These are phyloP conservation scores for Chelon auratus DNA, from an alignment of 2,797 vertebrate genomes.

Conservation along the genomic window DNA sequence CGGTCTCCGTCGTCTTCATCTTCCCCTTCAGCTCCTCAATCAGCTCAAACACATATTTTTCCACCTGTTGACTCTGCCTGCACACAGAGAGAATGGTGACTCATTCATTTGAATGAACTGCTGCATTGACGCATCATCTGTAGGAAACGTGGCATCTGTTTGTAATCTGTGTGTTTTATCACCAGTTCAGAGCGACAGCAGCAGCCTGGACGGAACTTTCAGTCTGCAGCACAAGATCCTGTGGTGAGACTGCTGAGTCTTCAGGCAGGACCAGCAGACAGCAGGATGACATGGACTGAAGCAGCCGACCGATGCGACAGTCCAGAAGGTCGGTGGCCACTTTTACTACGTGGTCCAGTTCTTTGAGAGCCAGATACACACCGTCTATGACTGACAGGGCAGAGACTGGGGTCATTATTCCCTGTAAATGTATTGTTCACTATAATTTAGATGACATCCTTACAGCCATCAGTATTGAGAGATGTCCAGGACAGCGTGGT, in stretches of 20 bases:
- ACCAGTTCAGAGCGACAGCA: constrained; percentile 77
- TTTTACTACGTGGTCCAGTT: constrained; percentile 80
- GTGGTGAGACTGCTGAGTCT: constrained; percentile 74
- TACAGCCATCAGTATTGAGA: constrained; percentile 82
- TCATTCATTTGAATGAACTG: too few relatives aligned
- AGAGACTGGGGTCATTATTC: too few relatives aligned
- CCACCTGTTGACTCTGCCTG: constrained; percentile 88
- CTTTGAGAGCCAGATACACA: constrained; percentile 74
- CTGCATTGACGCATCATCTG: too few relatives aligned
- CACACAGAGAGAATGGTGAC: constrained; percentile 14
- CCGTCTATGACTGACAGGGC: constrained; percentile 75
- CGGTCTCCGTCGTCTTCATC: constrained; percentile 74
- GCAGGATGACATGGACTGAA: constrained; percentile 80
- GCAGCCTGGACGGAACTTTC: constrained; percentile 69
- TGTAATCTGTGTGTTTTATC: constrained; percentile 5
- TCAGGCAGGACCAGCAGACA: constrained; percentile 82
- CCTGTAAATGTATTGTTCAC: too few relatives aligned
- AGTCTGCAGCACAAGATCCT: constrained; percentile 79
- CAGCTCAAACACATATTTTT: constrained; percentile 82
- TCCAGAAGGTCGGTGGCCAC: constrained; percentile 82
- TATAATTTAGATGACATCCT: background rate
- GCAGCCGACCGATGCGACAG: constrained; percentile 83
- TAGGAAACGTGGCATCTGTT: too few relatives aligned
- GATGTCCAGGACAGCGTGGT: constrained; percentile 86
- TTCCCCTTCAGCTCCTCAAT: constrained; percentile 81